Evolutionary conservation across 92 coral and sea anemone species (phyloP), one percentile per base, ranked within the genome.

Genomic region (Porites lobata): DNA sequence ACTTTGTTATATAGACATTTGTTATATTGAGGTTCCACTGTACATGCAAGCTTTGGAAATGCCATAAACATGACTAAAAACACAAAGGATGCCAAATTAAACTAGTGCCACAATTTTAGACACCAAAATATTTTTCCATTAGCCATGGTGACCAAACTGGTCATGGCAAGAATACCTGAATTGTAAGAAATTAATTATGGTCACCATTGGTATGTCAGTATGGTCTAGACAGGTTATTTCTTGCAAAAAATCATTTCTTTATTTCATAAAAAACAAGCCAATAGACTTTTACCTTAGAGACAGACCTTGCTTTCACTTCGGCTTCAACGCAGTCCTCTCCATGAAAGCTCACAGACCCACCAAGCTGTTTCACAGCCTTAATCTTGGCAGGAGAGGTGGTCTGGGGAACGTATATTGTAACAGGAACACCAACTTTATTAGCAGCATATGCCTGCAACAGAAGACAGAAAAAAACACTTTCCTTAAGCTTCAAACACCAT

Each of bases 261-360:
- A 17, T n/a, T 6, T 18, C 69, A 78, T 3, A 18, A 64, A 14
- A 19, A 14, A 59, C 18, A 50, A 38, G 1, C 11, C 64, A 65
- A 80, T 77, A 15, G 22, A 14, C 8, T 11, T 65, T 54, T 88
- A 92, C 98, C 98, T 90, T 70, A 50, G 98, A 93, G 47, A 65
- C 84, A 47, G 89, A 74, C 77, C 95, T 90, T 21, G 99, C 99
- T 68, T 70, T 86, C 8, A 65, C 84, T 86, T 96, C 99, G 11
- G 99, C 85, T 74, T 96, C 94, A 19, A 93, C 95, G 78, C 99
- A 96, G 54, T 95, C 96, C 53, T 82, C 75, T 14, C 99, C 99
- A 88, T 84, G 87, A 67, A 47, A 78, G 75, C 85, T 84, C 9
- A 95, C 29, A 17, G 59, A 20, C 5, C 94, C 94, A 63, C 98